Evolutionary conservation across 2,797 vertebrate genomes (phyloP), one percentile per base, ranked within the genome.

Genomic region (Takifugu ocellatus): DNA sequence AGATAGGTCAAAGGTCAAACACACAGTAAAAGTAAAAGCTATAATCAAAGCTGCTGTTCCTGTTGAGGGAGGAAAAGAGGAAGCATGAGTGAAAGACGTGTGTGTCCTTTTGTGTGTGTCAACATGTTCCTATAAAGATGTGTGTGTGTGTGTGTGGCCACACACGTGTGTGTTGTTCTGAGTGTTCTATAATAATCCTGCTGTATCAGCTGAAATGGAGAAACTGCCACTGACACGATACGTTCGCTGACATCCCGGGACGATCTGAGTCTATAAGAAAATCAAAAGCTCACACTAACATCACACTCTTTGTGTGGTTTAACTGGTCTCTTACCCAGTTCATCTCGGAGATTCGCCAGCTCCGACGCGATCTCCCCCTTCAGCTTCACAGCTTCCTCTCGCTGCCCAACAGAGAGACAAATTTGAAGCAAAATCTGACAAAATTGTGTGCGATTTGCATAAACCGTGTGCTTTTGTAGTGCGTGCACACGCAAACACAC

Each of bases 301-400:
- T 12, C 14, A 14, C 3, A 3, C 3, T 5, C 1, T 5, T 39
- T 12, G 3, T 3, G 14, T 39, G 36, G 36, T 12, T 39, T 39
- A 39, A 39, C 36, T 14, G 36, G 26, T 29, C 7, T 51, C 85
- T 84, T 75, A 90, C 89, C 82, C 49, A 90, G 72, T 44, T 90
- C 78, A 1, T 79, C 66, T 21, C 63, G 54, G 36, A 90, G 78
- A 29, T 52, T 72, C 2, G 25, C 17, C 65, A 89, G 62, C 10
- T 87, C 77, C 56, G 51, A 43, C 0, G 77, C 71, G 44, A 89
- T 44, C 25, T 77, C 68, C 64, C 78, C 86, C 74, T 79, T 85
- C 74, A 84, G 81, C 59, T 84, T 88, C 53, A 87, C 26, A n/a
- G 71, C 42, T 11, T 87, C 80, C 31, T 89, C 85, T 0, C 74